Conservation (phyloP, 2,797 vertebrate genomes). For the Lates japonicus region DNA sequence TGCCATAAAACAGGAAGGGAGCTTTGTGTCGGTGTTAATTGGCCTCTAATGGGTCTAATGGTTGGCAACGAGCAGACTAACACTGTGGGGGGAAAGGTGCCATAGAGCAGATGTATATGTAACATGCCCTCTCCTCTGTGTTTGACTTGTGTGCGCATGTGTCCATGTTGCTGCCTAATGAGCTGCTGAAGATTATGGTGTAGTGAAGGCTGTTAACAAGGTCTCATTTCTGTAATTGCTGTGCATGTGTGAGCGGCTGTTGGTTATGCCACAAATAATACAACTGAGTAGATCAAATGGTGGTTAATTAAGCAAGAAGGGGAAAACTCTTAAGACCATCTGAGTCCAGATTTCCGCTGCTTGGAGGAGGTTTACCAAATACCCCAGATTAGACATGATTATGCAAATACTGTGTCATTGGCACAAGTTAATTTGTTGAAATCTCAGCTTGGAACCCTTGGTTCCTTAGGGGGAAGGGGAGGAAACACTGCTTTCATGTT, state of each 20-base stretch:
- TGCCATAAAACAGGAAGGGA: conserved; percentile 79
- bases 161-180: conserved; percentile 59
- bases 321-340: conserved; percentile 25
- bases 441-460: conserved; percentile 37
- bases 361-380: conserved; percentile 33
- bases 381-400: conserved; percentile 44
- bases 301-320: conserved; percentile 54
- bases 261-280: conserved; percentile 32
- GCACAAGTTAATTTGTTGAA: conserved; percentile 53
- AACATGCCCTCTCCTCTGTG: conserved; percentile 42
- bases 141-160: conserved; percentile 38
- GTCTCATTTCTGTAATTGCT: conserved; percentile 49
- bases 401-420: conserved; percentile 35
- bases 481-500: neutral
- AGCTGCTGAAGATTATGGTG: conserved; percentile 62
- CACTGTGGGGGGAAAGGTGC: conserved; percentile 67
- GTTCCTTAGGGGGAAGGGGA: neutral
- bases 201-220: conserved; percentile 54
- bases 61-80: conserved; percentile 68
- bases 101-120: conserved; percentile 69
- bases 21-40: conserved; percentile 83
- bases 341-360: conserved; percentile 48
- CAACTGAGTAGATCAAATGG: conserved; percentile 39
- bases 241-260: conserved; percentile 31
- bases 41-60: conserved; percentile 83